A percentile compares a stretch with the other conserved stretches of the same genome.
Conservation (phyloP, 2,113 vertebrate species). For the Pygoscelis antarcticus region DNA sequence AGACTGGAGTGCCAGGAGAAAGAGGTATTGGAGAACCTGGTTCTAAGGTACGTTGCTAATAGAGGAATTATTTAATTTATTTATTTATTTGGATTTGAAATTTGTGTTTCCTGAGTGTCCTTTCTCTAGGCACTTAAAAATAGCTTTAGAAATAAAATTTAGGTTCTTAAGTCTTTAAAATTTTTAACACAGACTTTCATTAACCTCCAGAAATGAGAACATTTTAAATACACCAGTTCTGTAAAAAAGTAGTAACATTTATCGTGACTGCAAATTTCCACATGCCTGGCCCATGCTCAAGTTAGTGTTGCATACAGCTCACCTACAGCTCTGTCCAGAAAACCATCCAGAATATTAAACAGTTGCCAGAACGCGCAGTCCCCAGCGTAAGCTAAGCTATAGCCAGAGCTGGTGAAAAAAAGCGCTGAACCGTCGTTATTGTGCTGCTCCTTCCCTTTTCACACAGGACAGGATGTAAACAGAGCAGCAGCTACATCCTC, state of each 20-base stretch:
- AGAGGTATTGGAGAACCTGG: conserved; percentile 82
- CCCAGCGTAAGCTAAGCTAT: not conserved
- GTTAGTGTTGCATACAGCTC: not conserved
- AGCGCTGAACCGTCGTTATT: not conserved
- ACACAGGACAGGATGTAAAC: not conserved
- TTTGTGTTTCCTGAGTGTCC: not conserved
- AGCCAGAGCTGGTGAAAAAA: not conserved
- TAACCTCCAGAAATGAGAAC: not conserved
- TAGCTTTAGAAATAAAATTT: not conserved
- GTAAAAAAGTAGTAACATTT: not conserved
- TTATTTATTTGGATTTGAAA: not conserved
- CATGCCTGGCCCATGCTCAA: not conserved
- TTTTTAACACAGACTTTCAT: not conserved
- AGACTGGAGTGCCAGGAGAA: conserved; percentile 82
- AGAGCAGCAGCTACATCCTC: not conserved
- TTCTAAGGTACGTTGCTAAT: conserved; percentile 71
- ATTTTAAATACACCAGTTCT: not conserved
- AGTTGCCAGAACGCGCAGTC: not conserved
- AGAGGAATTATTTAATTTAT: not conserved
- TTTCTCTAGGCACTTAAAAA: not conserved
- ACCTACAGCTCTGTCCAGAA: not conserved
- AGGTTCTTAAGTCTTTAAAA: not conserved
- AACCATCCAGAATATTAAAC: not conserved
- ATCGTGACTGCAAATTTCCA: not conserved
- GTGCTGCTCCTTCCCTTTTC: not conserved